Evolutionary conservation across 2,113 vertebrate species (phyloP).

Genomic region (Spea bombifrons): DNA sequence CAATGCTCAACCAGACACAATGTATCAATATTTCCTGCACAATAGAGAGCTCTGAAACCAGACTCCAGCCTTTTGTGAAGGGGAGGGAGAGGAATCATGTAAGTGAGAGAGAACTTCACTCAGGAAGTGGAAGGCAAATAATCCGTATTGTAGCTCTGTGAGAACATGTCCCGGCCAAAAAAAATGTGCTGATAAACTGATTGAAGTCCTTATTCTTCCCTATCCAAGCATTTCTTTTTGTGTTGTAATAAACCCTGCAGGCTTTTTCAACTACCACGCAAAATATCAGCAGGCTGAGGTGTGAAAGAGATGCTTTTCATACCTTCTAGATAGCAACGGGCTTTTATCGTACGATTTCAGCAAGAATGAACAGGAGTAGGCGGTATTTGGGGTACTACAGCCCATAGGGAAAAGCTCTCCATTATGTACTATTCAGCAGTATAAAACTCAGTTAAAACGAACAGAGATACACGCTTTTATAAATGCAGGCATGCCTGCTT

Average conservation of each 20-base stretch:
- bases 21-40: conserved; percentile 4
- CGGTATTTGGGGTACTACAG: background rate
- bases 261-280: conserved; percentile 7
- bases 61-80: background rate
- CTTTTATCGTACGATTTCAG: background rate
- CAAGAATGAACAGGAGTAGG: conserved; percentile 16
- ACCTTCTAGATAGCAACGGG: background rate
- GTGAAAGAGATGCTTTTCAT: conserved; percentile 14
- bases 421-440: too few relatives aligned
- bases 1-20: background rate
- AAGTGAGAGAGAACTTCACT: background rate
- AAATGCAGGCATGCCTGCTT: too few relatives aligned
- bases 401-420: too few relatives aligned
- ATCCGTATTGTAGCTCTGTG: conserved; percentile 11
- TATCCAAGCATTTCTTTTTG: background rate
- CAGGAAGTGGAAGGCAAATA: conserved; percentile 23
- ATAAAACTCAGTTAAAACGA: too few relatives aligned
- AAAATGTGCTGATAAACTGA: conserved; percentile 24
- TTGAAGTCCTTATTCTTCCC: conserved; percentile 8
- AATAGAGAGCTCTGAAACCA: conserved; percentile 1
- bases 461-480: too few relatives aligned
- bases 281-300: conserved; percentile 10
- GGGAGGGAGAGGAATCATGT: background rate
- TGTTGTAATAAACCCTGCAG: background rate
- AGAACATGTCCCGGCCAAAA: conserved; percentile 21